Conservation (phyloP, 2,888 invertebrate species). For the Keiferia lycopersicella region DNA sequence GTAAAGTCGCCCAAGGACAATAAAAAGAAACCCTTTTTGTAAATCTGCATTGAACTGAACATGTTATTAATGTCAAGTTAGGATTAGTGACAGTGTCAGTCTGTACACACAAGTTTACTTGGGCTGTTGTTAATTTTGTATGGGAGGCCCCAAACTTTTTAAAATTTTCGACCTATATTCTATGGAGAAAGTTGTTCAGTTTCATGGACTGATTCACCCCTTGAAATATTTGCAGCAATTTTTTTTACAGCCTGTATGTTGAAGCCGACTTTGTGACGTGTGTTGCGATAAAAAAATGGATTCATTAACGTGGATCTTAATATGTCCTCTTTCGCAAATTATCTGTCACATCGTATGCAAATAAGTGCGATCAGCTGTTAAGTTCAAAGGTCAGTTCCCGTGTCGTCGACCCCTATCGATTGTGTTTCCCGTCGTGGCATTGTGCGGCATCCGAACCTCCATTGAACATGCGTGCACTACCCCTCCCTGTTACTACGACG, state of each 20-base stretch:
- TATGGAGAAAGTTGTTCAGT: too few species aligned
- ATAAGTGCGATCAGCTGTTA: slow-evolving; percentile 66
- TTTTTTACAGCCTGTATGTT: too few species aligned
- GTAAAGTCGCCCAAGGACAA: not conserved
- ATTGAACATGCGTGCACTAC: slow-evolving; percentile 50
- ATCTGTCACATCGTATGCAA: slow-evolving; percentile 36
- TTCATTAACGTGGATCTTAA: not conserved
- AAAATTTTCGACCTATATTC: too few species aligned
- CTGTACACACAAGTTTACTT: too few species aligned
- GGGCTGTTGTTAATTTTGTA: too few species aligned
- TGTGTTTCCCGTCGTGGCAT: slow-evolving; percentile 68
- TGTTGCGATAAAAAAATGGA: not conserved
- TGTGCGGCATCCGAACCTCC: slow-evolving; percentile 64
- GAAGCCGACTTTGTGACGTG: not conserved
- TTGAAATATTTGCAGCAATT: too few species aligned
- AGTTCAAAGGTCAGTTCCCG: slow-evolving; percentile 77
- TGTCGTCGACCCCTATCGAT: slow-evolving; percentile 77
- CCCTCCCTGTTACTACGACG: slow-evolving; percentile 23
- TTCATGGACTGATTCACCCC: too few species aligned
- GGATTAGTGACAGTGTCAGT: too few species aligned
- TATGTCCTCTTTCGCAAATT: not conserved
- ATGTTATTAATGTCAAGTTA: not conserved
- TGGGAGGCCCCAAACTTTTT: too few species aligned
- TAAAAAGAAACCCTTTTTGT: not conserved
- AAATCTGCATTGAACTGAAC: slow-evolving; percentile 1